phyloP scores from a whole-genome alignment of 1,140 invertebrate species.

The Drosophila ambigua region DNA sequence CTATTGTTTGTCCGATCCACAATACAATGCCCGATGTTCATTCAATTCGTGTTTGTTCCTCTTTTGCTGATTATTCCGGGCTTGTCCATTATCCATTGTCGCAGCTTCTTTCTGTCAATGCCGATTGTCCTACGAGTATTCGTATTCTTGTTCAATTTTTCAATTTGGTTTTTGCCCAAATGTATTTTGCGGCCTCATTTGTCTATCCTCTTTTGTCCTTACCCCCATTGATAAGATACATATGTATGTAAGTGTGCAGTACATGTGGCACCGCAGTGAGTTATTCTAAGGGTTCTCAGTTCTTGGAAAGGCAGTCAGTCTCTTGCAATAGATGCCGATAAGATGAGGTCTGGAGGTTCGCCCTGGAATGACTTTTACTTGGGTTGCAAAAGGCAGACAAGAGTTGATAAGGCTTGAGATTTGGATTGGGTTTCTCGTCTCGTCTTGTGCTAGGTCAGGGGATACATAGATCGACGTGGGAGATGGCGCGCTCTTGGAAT shows the following conservation, averaged over 20 bases:
- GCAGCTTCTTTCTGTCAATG: constrained; percentile 15
- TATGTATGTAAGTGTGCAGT: no score
- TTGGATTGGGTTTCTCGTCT: neutral
- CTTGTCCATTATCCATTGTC: constrained; percentile 33
- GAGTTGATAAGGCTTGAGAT: constrained; percentile 26
- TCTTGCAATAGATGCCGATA: constrained; percentile 39
- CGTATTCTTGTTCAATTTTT: constrained; percentile 44
- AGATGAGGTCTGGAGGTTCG: constrained; percentile 22
- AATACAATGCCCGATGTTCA: constrained; percentile 26
- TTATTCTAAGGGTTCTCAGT: constrained; percentile 5
- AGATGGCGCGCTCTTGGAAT: no score
- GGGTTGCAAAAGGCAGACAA: constrained; percentile 53
- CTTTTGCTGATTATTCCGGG: constrained; percentile 45
- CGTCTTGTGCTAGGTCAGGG: constrained; percentile 1
- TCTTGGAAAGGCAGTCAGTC: constrained; percentile 36
- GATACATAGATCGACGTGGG: neutral
- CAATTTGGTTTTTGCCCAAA: constrained; percentile 30
- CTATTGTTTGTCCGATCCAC: constrained; percentile 37
- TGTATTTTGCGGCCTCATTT: constrained; percentile 56
- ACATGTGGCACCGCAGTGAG: constrained; percentile 8
- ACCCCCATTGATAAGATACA: constrained; percentile 52
- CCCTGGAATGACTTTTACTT: constrained; percentile 21
- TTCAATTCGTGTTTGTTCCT: constrained; percentile 70
- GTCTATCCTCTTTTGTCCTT: constrained; percentile 34
- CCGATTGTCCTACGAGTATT: neutral